Evolutionary conservation across 2,113 vertebrate species (phyloP).

Genomic region (Cyanocitta stelleri): DNA sequence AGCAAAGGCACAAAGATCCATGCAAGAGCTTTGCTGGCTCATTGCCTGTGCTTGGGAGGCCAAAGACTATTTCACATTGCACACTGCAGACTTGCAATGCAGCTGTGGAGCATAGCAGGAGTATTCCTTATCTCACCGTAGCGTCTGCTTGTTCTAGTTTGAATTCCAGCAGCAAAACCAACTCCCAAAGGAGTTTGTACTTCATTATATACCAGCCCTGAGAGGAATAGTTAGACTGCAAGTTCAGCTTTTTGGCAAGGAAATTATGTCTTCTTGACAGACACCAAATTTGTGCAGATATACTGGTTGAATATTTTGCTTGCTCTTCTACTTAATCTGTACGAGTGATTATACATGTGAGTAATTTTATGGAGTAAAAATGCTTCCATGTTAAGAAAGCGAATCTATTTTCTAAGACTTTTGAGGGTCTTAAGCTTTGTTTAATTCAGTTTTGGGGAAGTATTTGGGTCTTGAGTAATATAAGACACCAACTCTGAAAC

Average conservation of each 20-base stretch:
- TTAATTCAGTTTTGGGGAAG: background rate
- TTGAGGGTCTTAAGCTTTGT: background rate
- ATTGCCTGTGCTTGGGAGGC: conserved; percentile 18
- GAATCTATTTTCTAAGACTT: background rate
- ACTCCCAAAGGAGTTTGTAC: conserved; percentile 5
- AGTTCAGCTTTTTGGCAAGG: conserved; percentile 37
- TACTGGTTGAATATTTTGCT: background rate
- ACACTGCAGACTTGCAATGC: background rate
- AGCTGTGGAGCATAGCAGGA: conserved; percentile 32
- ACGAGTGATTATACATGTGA: background rate
- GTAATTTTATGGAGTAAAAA: background rate
- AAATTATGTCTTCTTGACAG: background rate
- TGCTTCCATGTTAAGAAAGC: background rate
- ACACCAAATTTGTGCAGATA: background rate
- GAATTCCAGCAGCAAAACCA: conserved; percentile 52
- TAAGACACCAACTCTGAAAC: background rate
- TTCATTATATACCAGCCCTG: conserved; percentile 3
- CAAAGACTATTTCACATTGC: conserved; percentile 26
- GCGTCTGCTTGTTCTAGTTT: conserved; percentile 50
- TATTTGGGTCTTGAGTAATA: background rate
- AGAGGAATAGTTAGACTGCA: background rate
- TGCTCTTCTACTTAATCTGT: background rate
- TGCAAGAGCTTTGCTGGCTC: conserved; percentile 36
- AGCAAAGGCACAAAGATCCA: conserved; percentile 22
- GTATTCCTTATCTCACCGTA: conserved; percentile 23